Conservation (phyloP, 2,888 invertebrate genomes). For the Ormyrus labotus region DNA sequence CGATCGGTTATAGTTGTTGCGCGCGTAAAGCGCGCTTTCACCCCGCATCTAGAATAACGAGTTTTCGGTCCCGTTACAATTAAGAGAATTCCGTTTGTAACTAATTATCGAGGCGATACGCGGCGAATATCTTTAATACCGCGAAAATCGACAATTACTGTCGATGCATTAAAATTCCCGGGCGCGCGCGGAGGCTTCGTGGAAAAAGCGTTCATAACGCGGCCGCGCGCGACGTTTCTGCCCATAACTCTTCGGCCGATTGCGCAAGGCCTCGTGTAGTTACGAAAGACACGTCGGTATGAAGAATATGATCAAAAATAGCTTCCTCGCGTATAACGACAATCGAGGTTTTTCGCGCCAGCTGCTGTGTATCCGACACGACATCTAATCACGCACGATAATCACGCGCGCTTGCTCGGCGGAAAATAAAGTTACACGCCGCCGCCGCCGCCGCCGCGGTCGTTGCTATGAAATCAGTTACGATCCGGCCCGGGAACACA, state of each 20-base stretch:
- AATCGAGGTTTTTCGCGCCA: slow-evolving; percentile 2
- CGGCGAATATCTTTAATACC: background rate
- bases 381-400: slow-evolving; percentile 16
- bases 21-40: slow-evolving; percentile 2
- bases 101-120: slow-evolving; percentile 18
- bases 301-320: background rate
- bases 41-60: slow-evolving; percentile 26
- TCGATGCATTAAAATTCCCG: background rate
- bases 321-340: background rate
- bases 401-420: background rate
- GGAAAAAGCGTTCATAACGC: background rate
- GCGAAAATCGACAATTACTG: no score
- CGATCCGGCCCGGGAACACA: no score
- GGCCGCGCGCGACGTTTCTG: background rate
- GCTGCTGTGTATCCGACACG: background rate
- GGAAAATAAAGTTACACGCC: no score
- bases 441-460: no score
- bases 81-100: slow-evolving; percentile 29
- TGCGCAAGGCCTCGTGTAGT: background rate
- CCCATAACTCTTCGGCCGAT: background rate
- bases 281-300: background rate
- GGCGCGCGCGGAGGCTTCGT: background rate
- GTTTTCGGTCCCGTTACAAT: slow-evolving; percentile 20
- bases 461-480: no score
- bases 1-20: no score